Evolutionary conservation across 2,113 vertebrate species (phyloP), one percentile per base, ranked within the genome.

Genomic region (Leiothrix lutea): DNA sequence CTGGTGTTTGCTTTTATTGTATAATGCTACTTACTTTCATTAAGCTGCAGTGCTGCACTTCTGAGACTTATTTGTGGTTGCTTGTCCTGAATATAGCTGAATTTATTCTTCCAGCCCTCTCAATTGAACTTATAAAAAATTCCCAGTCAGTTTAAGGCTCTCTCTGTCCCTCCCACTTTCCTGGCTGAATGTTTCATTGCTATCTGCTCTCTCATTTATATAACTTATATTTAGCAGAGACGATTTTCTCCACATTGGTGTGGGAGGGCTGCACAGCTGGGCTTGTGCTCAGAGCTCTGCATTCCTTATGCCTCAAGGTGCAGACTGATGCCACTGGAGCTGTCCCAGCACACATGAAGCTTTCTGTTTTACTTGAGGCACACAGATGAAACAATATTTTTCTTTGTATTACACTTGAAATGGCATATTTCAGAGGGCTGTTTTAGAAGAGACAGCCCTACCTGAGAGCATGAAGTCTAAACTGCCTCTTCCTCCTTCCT

Each of bases 231-330:
- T 38, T 71, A 75, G 18, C 28, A 17, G 61, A 28, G 61, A 19
- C 12, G 11, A 36, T 82, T 87, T 80, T 65, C 22, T 81, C 40
- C 21, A 44, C 7, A 0, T 18, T 74, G 15, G 5, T 12, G 17
- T 50, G 51, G 33, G 26, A 53, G 24, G 40, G 36, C 66, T 57
- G 28, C 28, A 48, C 13, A 73, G 20, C 23, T 21, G 48, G 14
- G 25, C 42, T 69, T 77, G 36, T 4, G 18, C 47, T 69, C 23
- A 29, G 36, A 40, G 28, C 42, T 74, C 23, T 29, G 25, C 0
- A 0, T 45, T 89, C 45, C 31, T 67, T 65, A 5, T 1, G 0
- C 53, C n/a, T 73, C 15, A 0, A 14, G 33, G 22, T 50, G 14
- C 24, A 56, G 44, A 14, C 60, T 57, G 48, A 15, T 9, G 60